A percentile compares a stretch with the other conserved stretches of the same genome.
phyloP scores from a whole-genome alignment of 2,113 vertebrate genomes.

The Blennius ocellaris region DNA sequence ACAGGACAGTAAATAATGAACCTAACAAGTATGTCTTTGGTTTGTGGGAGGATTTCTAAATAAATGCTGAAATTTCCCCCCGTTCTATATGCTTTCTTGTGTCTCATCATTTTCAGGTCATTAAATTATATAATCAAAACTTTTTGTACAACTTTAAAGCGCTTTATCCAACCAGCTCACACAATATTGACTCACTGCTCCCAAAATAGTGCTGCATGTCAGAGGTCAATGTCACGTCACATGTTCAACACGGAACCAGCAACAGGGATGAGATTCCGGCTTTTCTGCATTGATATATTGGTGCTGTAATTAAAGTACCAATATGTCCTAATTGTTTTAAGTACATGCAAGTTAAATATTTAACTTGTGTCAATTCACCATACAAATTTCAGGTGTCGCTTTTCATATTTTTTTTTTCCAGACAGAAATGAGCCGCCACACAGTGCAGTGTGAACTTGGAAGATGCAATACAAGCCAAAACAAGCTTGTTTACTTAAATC shows the following conservation, averaged over 20 bases:
- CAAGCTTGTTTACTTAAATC: neutral
- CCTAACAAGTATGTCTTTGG: no score
- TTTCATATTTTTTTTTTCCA: neutral
- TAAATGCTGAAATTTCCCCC: no score
- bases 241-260: neutral
- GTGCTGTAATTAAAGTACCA: no score
- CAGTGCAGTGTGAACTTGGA: neutral
- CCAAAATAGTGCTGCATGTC: no score
- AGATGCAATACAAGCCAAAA: neutral
- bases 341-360: no score
- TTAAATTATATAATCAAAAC: neutral
- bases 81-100: neutral
- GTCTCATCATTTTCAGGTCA: neutral
- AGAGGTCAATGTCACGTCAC: neutral
- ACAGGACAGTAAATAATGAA: no score
- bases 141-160: neutral
- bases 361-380: no score
- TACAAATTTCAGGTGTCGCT: neutral
- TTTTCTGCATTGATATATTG: no score
- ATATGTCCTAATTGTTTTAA: no score
- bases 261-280: no score
- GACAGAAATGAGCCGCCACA: neutral
- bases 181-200: no score
- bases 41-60: no score
- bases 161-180: neutral